These are phyloP conservation scores for Vimba vimba DNA, from an alignment of 2,113 vertebrate genomes.

Conservation along the genomic window DNA sequence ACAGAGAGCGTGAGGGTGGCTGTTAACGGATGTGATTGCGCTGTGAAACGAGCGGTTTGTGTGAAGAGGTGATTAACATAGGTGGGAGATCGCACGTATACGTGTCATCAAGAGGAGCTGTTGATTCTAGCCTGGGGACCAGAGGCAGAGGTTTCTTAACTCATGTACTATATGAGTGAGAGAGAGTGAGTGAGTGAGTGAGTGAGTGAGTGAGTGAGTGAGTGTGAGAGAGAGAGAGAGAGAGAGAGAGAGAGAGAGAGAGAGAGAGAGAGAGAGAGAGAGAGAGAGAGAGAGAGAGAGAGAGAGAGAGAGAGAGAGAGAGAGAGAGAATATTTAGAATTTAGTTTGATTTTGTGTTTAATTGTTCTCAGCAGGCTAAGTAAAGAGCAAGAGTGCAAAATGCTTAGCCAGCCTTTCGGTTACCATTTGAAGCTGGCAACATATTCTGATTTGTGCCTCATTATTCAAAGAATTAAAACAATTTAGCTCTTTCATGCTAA, in stretches of 20 bases:
- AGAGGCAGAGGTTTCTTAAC: conserved; percentile 36
- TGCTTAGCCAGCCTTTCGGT: background rate
- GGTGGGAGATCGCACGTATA: conserved; percentile 60
- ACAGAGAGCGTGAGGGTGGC: conserved; percentile 41
- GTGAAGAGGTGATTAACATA: conserved; percentile 61
- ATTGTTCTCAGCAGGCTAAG: background rate
- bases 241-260: no score
- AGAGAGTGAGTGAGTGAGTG: background rate
- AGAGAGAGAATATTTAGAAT: no score
- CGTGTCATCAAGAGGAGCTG: conserved; percentile 55
- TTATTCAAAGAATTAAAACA: background rate
- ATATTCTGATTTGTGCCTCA: background rate
- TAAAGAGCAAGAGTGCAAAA: background rate
- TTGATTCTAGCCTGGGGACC: conserved; percentile 58
- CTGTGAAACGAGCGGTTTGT: conserved; percentile 50
- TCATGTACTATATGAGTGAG: background rate
- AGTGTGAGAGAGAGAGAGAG: background rate
- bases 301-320: background rate
- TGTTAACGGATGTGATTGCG: conserved; percentile 57
- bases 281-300: background rate
- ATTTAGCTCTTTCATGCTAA: background rate
- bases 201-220: background rate
- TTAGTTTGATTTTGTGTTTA: background rate
- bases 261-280: background rate
- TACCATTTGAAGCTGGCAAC: background rate